Base-by-base conservation (phyloP, 2,888 invertebrate species). In the Nephrocerus scutellatus region DNA sequence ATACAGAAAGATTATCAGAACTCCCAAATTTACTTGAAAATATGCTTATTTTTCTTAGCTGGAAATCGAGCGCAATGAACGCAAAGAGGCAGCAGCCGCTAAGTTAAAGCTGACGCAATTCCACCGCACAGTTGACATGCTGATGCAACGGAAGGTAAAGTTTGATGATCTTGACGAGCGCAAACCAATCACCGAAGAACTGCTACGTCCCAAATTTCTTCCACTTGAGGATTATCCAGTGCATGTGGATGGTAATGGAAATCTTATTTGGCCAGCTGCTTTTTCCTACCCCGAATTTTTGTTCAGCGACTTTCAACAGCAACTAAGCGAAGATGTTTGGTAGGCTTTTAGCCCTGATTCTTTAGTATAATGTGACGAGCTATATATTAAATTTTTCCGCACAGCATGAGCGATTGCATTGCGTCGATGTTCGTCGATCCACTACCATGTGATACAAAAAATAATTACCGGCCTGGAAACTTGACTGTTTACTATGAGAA, bases 201-300 rank as follows among this genome's bases (percentile, higher is more conserved):
- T 80, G 13, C 53, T 80, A 9, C 76, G 79, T 37, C 81, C 84
- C 0, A 73, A 72, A 53, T 71, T 83, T 50, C 76, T 82, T 0
- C 78, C 82, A 22, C 72, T 81, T 5, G 74, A 75, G 28, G 74
- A 79, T 37, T 69, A 73, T 41, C 73, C 76, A 34, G 86, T 87
- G 1, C 73, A 75, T 54, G 54, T 85, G 9, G 70, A 76, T 54
- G 66, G 77, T 1, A 7, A 6, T 14, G 70, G 68, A 9, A 62
- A 68, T 26, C 66, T 96, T 9, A 69, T 80, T 34, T 96, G 93
- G 93, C 95, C 95, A 0, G 82, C 91, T 0, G 71, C 88, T 13
- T 78, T 95, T 50, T 70, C 89, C 9, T 96, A 93, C 66, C 95
- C 95, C 0, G 92, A 95, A 67, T 82, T 82, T 57, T 73, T 80